Evolutionary conservation across 2,797 vertebrate species (phyloP).

Genomic region (Dipus sagitta): DNA sequence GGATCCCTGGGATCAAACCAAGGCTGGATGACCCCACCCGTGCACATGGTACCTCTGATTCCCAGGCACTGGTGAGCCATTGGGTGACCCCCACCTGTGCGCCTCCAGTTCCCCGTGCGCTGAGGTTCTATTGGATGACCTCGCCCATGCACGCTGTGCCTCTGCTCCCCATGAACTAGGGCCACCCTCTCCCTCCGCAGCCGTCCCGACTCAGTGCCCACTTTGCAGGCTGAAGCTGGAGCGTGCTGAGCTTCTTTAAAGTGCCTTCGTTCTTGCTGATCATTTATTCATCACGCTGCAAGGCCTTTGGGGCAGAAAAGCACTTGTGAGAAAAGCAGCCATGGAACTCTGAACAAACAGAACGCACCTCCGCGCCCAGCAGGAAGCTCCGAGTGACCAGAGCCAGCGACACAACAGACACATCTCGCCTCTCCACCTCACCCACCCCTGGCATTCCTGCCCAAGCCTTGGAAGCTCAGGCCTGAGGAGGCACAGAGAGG

Average conservation of each 20-base stretch:
- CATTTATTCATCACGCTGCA: conserved; percentile 58
- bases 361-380: background rate
- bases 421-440: background rate
- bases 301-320: conserved; percentile 47
- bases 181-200: rapidly evolving
- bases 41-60: background rate
- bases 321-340: conserved; percentile 59
- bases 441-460: background rate
- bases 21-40: background rate
- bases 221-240: background rate
- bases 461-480: background rate
- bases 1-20: background rate
- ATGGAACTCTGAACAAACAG: conserved; percentile 49
- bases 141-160: background rate
- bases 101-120: rapidly evolving
- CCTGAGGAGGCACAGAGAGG: background rate
- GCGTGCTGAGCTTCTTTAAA: background rate
- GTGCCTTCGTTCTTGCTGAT: background rate
- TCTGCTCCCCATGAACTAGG: background rate
- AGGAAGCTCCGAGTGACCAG: background rate
- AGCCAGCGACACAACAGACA: background rate
- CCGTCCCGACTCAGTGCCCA: background rate
- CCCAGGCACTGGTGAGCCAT: background rate
- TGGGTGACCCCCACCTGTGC: background rate
- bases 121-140: background rate